Base-by-base conservation (phyloP, 1,140 invertebrate genomes). In the Euwallacea fornicatus region DNA sequence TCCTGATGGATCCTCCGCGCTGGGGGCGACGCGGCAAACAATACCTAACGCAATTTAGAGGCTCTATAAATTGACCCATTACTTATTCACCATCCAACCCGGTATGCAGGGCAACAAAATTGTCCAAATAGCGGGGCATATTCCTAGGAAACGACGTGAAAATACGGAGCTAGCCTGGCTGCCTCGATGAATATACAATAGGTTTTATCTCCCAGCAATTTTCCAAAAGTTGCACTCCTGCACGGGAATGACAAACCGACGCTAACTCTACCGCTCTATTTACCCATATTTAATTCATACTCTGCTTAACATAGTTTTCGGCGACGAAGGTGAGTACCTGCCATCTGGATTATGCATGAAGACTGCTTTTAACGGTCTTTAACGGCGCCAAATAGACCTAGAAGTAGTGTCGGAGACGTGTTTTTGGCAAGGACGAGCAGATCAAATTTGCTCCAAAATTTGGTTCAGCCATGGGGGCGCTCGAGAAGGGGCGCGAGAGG, bases 81-180 rank as follows among this genome's bases (percentile, higher is more conserved):
- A 50, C 13, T 50, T 50, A 50, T 50, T 50, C 46, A 50, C 9
- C 46, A 50, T 11, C 9, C 46, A 50, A 50, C 9, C 9, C 9
- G 46, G 46, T 13, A 13, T 50, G 0, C 13, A 11, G 46, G 9
- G 46, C 13, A 13, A 10, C 9, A 13, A 50, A 10, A 11, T 50
- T 2, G 46, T 50, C 13, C 9, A 50, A 50, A 50, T 50, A 13
- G 9, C 46, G 46, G 46, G 9, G 46, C 46, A 50, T 50, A 50
- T 50, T 50, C 46, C 46, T 10, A 50, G 46, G 46, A 50, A 50
- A 50, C 46, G 46, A 50, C 46, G 46, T 50, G 46, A 50, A 50
- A 50, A 50, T 50, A 50, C 46, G 46, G 13, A 50, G 9, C 9
- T 50, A 50, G 46, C 46, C 13, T 6, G 13, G 9, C 9, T 50